Evolutionary conservation across 2,797 vertebrate genomes (phyloP).

Genomic region (Poecilia picta): DNA sequence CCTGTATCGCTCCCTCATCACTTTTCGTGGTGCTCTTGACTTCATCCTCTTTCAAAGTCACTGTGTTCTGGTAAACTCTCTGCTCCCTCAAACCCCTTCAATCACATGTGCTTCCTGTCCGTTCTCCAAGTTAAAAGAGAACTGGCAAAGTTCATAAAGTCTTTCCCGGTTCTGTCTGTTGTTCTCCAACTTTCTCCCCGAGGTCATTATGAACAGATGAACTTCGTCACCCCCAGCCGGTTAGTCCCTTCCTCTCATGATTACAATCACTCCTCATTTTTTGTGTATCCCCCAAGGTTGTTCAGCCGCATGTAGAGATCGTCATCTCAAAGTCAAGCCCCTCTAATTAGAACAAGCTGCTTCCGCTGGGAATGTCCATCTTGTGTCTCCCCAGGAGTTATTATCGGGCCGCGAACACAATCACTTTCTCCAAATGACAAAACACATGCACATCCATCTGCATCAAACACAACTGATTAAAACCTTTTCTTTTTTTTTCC

Average conservation of each 20-base stretch:
- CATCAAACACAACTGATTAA: constrained; percentile 4
- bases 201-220: constrained; percentile 43
- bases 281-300: constrained; percentile 39
- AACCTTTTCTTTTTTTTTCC: not conserved
- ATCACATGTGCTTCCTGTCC: not conserved
- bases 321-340: constrained; percentile 58
- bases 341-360: constrained; percentile 60
- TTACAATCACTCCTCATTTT: constrained; percentile 8
- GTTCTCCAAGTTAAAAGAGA: constrained; percentile 33
- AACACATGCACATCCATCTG: constrained; percentile 3
- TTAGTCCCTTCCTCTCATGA: constrained; percentile 15
- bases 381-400: constrained; percentile 56
- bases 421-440: constrained; percentile 23
- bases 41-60: constrained; percentile 27
- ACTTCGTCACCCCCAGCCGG: constrained; percentile 25
- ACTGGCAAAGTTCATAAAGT: constrained; percentile 44
- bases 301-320: constrained; percentile 50
- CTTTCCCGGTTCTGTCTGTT: constrained; percentile 16
- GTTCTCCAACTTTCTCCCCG: constrained; percentile 15
- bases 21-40: not conserved
- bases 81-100: constrained; percentile 9
- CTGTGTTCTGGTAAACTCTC: constrained; percentile 8
- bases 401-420: constrained; percentile 15
- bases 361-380: constrained; percentile 61
- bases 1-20: not conserved